Evolutionary conservation across 2,113 vertebrate genomes (phyloP), one percentile per base, ranked within the genome.

Genomic region (Mirounga angustirostris): DNA sequence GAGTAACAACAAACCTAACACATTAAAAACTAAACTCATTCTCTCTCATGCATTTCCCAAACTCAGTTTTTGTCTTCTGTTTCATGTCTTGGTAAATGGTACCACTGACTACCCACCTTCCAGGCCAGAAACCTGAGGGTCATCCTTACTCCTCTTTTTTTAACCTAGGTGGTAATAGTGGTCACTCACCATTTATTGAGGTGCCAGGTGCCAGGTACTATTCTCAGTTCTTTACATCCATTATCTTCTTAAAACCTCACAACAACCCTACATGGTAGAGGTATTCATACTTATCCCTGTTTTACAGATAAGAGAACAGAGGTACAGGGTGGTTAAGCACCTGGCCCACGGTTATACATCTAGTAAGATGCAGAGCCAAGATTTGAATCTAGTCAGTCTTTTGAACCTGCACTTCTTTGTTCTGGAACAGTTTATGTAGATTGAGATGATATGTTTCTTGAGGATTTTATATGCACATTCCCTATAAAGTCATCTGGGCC

Each of bases 41-140:
- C 36, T 74, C 40, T 88, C 50, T 88, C 56, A 71, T 1, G 7
- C 79, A 58, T 36, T 73, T 89, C 33, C 33, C 52, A 89, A 16
- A 84, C 22, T 82, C 93, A 18, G 61, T 40, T 91, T 95, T 83
- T 91, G 61, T 73, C 36, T 88, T 94, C 63, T 91, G 0, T 93
- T 36, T 95, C 52, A 19, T 91, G 28, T 33, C 33, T 83, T 96
- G 63, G 13, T 89, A n/a, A 90, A 40, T 92, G 28, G 36, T 81
- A 91, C 33, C 16, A 43, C 43, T 76, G 5, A 83, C 26, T 91
- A 36, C 46, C 14, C 21, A 79, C 24, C 46, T n/a, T 65, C 30
- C 26, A 84, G 61, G 46, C 78, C 43, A 33, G 61, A 82, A 78
- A 33, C 59, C 50, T 96, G 24, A 19, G 13, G 3, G 28, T 89